Base-by-base conservation (phyloP, 2,888 invertebrate species). In the Dusona sp. region DNA sequence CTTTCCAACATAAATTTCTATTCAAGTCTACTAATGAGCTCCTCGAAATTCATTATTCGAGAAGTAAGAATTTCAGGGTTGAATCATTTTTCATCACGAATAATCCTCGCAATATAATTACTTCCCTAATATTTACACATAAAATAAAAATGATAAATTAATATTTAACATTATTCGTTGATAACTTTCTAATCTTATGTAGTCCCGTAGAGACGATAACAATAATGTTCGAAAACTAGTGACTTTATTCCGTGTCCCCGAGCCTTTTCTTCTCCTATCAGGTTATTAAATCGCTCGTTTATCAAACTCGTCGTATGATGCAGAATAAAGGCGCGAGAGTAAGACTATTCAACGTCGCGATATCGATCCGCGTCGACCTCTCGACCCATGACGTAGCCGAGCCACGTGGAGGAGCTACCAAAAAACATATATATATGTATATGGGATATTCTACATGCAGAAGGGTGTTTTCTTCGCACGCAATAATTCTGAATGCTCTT, bases 321-420 rank as follows among this genome's bases (percentile, higher is more conserved):
- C 42, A 81, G 57, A 73, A 81, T 48, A 64, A 64, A 61, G 54
- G 65, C 29, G 29, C 68, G 75, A 72, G 70, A 78, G 77, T n/a
- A 42, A 29, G 67, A 72, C 67, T 73, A 70, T 79, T 83, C 79
- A 80, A 78, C 78, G 67, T 74, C 22, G 73, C 64, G 73, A 86
- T 86, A 86, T 86, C 86, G 86, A 86, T 86, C 84, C 78, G 48
- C 64, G 81, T 78, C 86, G 86, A 84, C 86, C 86, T 86, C 86
- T 74, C 84, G 78, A 81, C 84, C 80, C 74, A 81, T 81, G 87
- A 85, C 85, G 84, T 80, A 84, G 83, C n/a, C 79, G 19, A 77
- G 38, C 48, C 84, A 81, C 68, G 86, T 86, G 81, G 70, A 86
- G 64, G 79, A 73, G 64, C 64, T 2, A 45, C 72, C 65, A 74